Evolutionary conservation across 2,113 vertebrate species (phyloP), one percentile per base, ranked within the genome.

Genomic region (Mugil cephalus): DNA sequence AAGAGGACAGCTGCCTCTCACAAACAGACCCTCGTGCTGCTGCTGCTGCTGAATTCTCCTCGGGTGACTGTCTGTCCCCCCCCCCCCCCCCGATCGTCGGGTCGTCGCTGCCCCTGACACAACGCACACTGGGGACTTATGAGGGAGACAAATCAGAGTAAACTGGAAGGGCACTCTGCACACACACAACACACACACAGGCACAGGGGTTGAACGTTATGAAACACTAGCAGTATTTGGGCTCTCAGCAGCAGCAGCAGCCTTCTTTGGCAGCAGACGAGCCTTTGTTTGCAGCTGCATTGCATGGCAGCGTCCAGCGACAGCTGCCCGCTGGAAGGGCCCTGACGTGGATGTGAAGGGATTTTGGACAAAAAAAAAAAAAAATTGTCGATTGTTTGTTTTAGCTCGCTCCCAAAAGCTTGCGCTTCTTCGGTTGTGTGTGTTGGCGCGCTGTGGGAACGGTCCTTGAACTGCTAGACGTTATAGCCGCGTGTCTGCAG

Each of bases 211-310:
- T 64, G 58, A 66, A 79, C 74, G 62, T 87, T 84, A 81, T 78
- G 80, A 88, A 88, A 90, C 80, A 51, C 70, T 24, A 35, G 61
- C 83, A 85, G 70, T 65, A 72, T 90, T 88, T 79, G 55, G 65
- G 75, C 69, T 79, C 75, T 87, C 53, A 71, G 61, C 72, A 73
- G 74, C 53, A 71, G 61, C 72, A 73, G 74, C 83, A 77, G 69
- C 48, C 36, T 40, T 61, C 62, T 55, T 81, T 68, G 69, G 72
- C 76, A 81, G 76, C 72, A 74, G 53, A 68, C 63, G 42, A 24
- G 67, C 47, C 61, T 85, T 86, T 90, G 75, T 88, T 81, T 87
- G 80, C 76, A 84, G 84, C 84, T 81, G 78, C 53, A 70, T 89
- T 5, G 74, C 71, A 80, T 75, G 62, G 75, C 51, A 77, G 69